Conservation (phyloP, 1,140 invertebrate genomes). For the Triops longicaudatus region DNA sequence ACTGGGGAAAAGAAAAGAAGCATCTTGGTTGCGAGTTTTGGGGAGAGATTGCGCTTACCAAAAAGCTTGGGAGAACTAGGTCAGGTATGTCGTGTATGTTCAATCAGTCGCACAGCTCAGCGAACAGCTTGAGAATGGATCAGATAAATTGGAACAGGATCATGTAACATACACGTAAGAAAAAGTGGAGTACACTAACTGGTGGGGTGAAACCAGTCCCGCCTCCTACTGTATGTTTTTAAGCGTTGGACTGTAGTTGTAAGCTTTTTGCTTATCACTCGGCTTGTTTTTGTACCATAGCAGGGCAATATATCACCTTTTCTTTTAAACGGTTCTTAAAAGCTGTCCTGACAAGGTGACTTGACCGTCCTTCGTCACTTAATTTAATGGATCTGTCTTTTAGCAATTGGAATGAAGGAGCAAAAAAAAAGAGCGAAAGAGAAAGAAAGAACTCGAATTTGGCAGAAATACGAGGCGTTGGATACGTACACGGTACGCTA, state of each 20-base stretch:
- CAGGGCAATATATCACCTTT: neutral
- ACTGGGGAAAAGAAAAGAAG: neutral
- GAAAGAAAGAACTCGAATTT: neutral
- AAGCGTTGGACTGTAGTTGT: too few relatives aligned
- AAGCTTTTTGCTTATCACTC: neutral
- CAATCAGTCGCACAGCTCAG: neutral
- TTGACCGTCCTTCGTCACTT: conserved; percentile 14
- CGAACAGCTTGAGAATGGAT: conserved; percentile 11
- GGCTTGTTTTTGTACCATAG: neutral
- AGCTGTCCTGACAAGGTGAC: conserved; percentile 11
- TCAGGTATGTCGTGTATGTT: conserved; percentile 15
- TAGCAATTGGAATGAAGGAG: neutral
- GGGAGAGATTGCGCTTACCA: neutral
- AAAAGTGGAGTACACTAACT: neutral
- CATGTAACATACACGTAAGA: neutral
- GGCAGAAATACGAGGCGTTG: conserved; percentile 3
- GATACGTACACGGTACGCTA: neutral
- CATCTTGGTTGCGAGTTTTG: neutral
- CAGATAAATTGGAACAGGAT: conserved; percentile 8
- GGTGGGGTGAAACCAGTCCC: neutral
- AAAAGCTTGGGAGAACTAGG: neutral
- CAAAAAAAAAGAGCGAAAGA: neutral
- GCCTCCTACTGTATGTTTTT: neutral
- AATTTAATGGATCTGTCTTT: neutral
- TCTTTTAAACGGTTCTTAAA: conserved; percentile 9